Percentiles rank a stretch among this genome's conserved stretches.
Conservation (phyloP, 2,797 vertebrate species). For the Perodicticus potto region DNA sequence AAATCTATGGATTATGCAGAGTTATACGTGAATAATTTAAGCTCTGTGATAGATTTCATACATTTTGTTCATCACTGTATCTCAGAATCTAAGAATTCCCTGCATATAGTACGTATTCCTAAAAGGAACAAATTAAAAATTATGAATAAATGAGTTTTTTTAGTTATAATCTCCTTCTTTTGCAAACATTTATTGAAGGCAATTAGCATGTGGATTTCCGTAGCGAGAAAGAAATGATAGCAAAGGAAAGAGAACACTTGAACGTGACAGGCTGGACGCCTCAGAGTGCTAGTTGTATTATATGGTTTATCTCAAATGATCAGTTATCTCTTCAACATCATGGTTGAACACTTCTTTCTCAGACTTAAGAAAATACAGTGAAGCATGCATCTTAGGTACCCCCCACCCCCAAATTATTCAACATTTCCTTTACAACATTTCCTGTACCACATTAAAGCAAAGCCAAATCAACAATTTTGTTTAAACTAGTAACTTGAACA, state of each 20-base stretch:
- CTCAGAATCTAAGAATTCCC: neutral
- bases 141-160: constrained; percentile 1
- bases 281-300: neutral
- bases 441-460: neutral
- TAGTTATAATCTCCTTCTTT: neutral
- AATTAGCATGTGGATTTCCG: neutral
- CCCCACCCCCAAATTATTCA: neutral
- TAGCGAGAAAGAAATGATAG: neutral
- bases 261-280: neutral
- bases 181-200: constrained; percentile 32
- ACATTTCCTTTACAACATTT: neutral
- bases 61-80: constrained; percentile 24
- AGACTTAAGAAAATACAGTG: neutral
- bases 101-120: neutral
- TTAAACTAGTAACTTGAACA: constrained; percentile 17
- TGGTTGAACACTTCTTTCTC: neutral
- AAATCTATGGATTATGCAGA: neutral
- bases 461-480: constrained; percentile 22
- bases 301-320: neutral
- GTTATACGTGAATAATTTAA: neutral
- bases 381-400: neutral
- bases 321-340: constrained; percentile 10
- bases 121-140: constrained; percentile 31
- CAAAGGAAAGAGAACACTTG: neutral
- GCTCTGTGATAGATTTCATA: neutral